Evolutionary conservation across 2,888 invertebrate genomes (phyloP), one percentile per base, ranked within the genome.

Genomic region (Oscheius onirici): DNA sequence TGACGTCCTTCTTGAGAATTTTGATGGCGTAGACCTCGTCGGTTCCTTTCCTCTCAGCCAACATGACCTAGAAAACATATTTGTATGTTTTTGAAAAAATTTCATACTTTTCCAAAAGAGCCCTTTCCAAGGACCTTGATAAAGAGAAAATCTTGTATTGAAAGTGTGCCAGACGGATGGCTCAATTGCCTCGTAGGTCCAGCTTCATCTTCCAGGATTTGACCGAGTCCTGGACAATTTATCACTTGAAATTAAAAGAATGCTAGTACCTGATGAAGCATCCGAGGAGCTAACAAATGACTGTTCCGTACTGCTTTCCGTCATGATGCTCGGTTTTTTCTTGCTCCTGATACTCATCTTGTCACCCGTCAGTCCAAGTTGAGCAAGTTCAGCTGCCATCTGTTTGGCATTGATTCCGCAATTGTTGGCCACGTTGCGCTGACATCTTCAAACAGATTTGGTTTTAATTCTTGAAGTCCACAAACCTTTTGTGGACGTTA

Each of bases 91-190:
- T 34, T 20, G 41, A 58, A 11, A 66, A 65, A 24, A 41, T 1
- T 40, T 2, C 74, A 65, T 55, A 90, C 90, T 88, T 91, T 99
- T 72, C 97, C 97, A 90, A 99, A 99, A 88, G 96, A 96, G 66
- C 97, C 97, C 90, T 99, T 99, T 77, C 97, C 97, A 76, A 99
- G 91, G 83, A 99, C 97, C 91, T 99, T 99, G 88, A 97, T 94
- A 90, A 99, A 97, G 88, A 92, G 92, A 90, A 97, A 99, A 90
- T 97, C 95, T 69, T 92, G 92, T 34, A 88, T 82, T 6, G 80
- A 81, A 2, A 79, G 57, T 0, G 75, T 79, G 11, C 76, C 77
- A 15, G 61, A 20, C 3, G 63, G 34, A 15, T 58, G 44, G 22
- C 28, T 55, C 40, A 66, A 17, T 40, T 34, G 65, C 15, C 49